These are phyloP conservation scores for Acanthococcus lagerstroemiae DNA, from an alignment of 2,888 invertebrate species.

Conservation along the genomic window DNA sequence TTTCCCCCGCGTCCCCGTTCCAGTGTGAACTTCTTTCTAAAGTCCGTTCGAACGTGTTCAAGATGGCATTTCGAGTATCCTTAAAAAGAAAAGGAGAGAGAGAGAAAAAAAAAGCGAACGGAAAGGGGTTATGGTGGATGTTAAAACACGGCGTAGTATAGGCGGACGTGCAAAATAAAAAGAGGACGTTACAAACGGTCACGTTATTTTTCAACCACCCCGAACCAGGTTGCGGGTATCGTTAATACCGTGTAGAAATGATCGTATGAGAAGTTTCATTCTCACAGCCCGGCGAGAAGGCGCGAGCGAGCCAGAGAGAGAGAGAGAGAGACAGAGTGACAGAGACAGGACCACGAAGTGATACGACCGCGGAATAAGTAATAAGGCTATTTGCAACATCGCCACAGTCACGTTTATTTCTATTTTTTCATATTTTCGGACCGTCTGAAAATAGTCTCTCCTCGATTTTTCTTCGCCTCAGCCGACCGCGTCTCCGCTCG, in stretches of 20 bases:
- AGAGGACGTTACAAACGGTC: background rate
- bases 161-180: too few species aligned
- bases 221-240: conserved; percentile 6
- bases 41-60: background rate
- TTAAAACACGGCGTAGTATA: too few species aligned
- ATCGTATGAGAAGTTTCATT: background rate
- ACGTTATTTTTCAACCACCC: background rate
- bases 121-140: too few species aligned
- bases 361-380: conserved; percentile 25
- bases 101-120: too few species aligned
- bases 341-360: conserved; percentile 16
- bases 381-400: conserved; percentile 30
- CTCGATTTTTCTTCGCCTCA: too few species aligned
- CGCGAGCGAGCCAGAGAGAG: too few species aligned
- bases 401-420: conserved; percentile 12
- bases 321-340: too few species aligned
- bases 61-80: background rate
- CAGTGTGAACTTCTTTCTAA: too few species aligned
- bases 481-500: too few species aligned
- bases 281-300: too few species aligned
- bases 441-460: background rate
- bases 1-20: too few species aligned
- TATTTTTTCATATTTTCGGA: conserved; percentile 21
- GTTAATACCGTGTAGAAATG: conserved; percentile 1
- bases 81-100: too few species aligned